Evolutionary conservation across 2,888 invertebrate species (phyloP).

Genomic region (Dermolepida albohirtum): DNA sequence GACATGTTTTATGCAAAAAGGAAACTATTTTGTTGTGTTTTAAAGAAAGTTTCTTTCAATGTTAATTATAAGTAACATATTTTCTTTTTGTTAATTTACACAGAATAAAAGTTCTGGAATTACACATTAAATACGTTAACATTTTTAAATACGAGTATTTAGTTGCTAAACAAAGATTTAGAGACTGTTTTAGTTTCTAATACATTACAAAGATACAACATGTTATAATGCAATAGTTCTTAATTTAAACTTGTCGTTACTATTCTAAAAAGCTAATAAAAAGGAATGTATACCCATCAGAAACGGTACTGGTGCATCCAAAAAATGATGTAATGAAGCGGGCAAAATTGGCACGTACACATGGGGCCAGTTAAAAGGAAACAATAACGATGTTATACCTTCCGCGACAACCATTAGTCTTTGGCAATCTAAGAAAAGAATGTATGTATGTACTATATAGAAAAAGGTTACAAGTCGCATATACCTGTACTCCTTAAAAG

Average conservation of each 20-base stretch:
- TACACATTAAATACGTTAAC: too few relatives aligned
- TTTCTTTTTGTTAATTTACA: too few relatives aligned
- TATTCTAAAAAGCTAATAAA: background rate
- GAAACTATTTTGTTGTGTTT: too few relatives aligned
- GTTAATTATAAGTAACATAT: too few relatives aligned
- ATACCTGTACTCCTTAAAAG: constrained; percentile 91
- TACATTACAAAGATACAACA: too few relatives aligned
- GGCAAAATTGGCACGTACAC: constrained; percentile 99
- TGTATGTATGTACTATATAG: constrained; percentile 19
- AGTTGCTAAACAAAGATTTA: too few relatives aligned
- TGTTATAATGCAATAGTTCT: background rate
- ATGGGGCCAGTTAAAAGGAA: constrained; percentile 98
- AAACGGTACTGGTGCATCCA: constrained; percentile 99
- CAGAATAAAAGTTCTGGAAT: too few relatives aligned
- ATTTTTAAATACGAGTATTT: too few relatives aligned
- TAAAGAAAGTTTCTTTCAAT: too few relatives aligned
- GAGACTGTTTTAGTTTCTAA: too few relatives aligned
- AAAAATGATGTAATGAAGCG: constrained; percentile 92
- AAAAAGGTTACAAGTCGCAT: constrained; percentile 37
- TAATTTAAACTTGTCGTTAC: background rate
- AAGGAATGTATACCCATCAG: constrained; percentile 85
- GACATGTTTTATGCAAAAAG: too few relatives aligned
- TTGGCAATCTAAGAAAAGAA: constrained; percentile 81
- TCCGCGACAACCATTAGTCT: constrained; percentile 97
- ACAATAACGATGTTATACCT: constrained; percentile 87